Percentiles rank a stretch among this genome's conserved stretches.
These are phyloP conservation scores for Petrocephalus microphthalmus DNA, from an alignment of 2,113 vertebrate genomes.

Conservation along the genomic window DNA sequence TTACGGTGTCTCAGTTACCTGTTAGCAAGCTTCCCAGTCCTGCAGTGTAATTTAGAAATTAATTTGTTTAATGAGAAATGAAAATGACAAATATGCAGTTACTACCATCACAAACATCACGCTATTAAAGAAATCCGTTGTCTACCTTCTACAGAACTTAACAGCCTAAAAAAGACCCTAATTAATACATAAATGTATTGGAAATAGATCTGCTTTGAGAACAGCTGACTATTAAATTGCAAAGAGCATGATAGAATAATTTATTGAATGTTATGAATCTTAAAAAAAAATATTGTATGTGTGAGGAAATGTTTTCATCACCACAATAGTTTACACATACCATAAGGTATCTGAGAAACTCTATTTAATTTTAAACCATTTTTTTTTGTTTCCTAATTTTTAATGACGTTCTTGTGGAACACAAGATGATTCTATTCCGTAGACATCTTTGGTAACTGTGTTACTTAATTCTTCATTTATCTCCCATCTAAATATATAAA, in stretches of 20 bases:
- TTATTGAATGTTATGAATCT: background rate
- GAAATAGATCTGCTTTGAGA: background rate
- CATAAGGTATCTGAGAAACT: background rate
- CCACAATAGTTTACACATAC: background rate
- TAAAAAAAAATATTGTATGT: background rate
- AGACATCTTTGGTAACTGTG: constrained; percentile 73
- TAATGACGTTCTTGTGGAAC: background rate
- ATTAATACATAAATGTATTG: background rate
- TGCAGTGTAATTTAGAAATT: background rate
- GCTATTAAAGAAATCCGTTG: background rate
- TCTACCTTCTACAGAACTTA: background rate
- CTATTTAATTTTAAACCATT: background rate
- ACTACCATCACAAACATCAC: background rate
- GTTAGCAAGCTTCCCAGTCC: background rate
- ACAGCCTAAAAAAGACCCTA: background rate
- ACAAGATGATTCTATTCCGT: constrained; percentile 36
- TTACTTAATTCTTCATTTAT: constrained; percentile 41
- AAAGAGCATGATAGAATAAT: background rate
- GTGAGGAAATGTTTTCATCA: background rate
- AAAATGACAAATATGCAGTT: background rate
- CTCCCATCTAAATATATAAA: constrained; percentile 36
- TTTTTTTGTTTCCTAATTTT: background rate
- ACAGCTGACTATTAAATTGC: background rate
- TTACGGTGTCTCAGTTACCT: no score
- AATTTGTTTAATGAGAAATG: background rate